Base-by-base conservation (phyloP, 2,888 invertebrate genomes). In the Rhingia rostrata region DNA sequence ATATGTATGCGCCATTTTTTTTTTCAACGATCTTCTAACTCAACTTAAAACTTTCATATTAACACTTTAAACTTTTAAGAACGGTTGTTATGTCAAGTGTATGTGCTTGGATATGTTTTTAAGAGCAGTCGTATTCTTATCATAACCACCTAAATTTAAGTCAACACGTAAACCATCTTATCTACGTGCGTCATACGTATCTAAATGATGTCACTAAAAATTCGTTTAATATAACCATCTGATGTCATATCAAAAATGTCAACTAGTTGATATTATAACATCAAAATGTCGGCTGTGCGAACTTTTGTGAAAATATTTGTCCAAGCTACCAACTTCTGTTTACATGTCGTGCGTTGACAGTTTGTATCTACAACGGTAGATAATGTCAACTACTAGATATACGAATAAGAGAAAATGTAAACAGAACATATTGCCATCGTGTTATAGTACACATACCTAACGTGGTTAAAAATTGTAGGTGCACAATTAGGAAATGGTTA, bases 131-230 rank as follows among this genome's bases (percentile, higher is more conserved):
- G 33, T 43, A 61, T 61, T 22, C 22, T 22, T 22, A 22, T 22
- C 22, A 22, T 22, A 10, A 49, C 2, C 22, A 7, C 9, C 32
- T 10, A 33, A 32, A 6, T 12, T 53, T 6, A 49, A 33, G 49
- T 39, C 32, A 12, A 47, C 33, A 51, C 32, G 51, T 51, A 51
- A 22, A 30, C 2, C 35, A 54, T 63, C 64, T 56, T 64, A 64
- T 58, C 74, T 66, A 74, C 58, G 37, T 74, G 74, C 74, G 74
- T 74, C 74, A 74, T n/a, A n/a, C 74, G 64, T 58, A 63, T 73
- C 47, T 72, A 54, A 66, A 66, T 66, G 64, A 74, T 66, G 64
- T 74, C 74, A 74, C 49, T 66, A 64, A 7, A 45, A 49, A 74
- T 37, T 58, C 30, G 41, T 45, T 56, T 47, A 33, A 45, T 49